Base-by-base conservation (phyloP, 2,797 vertebrate species). In the Xiphorhynchus erythropygius region DNA sequence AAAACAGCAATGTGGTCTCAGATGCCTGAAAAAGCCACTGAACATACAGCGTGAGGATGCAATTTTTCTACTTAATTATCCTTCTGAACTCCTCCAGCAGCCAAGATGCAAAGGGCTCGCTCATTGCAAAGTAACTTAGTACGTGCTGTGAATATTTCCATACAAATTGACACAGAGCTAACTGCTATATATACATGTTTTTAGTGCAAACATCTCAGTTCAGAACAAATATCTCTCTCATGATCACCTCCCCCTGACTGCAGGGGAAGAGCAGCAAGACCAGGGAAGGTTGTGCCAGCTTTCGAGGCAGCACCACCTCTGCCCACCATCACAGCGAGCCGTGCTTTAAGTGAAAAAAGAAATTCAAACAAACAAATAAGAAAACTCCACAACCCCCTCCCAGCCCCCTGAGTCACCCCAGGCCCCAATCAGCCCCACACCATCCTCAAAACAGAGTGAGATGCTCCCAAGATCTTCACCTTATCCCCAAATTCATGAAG, bases 121-220 rank as follows among this genome's bases (percentile, higher is more conserved):
- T 67, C 42, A 35, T 2, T 2, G 44, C 23, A 25, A 39, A 53
- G 41, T 7, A 59, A 59, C 9, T 24, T 12, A 1, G 3, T 11
- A 44, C 0, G 0, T 39, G 35, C 50, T 17, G 33, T 10, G 11
- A 68, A 13, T 37, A 52, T 11, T 71, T 56, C 65, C 46, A 41
- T 30, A 7, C 24, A 64, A 67, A 64, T 5, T 10, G n/a, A 55
- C 27, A 75, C 5, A 39, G 3, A 47, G 18, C 4, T 75, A 14
- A 46, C 11, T 9, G 4, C 11, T 24, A 5, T 1, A 10, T 3
- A 1, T 5, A 16, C 5, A 3, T 13, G 7, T 10, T 10, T 22
- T 47, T 27, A 62, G 13, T 4, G 7, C 13, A 30, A 78, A 32
- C 56, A 39, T 5, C 33, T 55, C 35, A 23, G 27, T 22, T 47